phyloP scores from a whole-genome alignment of 2,113 vertebrate species.

The Neotoma lepida region DNA sequence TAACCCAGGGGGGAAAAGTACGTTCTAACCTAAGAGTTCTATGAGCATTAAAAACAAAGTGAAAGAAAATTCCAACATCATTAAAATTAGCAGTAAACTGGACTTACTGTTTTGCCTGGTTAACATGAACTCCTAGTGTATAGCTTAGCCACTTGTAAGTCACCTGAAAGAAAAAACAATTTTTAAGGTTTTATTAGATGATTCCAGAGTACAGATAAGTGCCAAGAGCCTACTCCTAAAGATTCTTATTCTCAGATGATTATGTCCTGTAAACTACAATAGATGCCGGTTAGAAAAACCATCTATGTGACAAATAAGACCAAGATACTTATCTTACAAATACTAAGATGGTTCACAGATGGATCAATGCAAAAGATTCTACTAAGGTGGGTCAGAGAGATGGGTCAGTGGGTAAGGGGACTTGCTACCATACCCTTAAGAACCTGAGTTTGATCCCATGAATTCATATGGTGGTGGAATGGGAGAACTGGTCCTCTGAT shows the following conservation, averaged over 20 bases:
- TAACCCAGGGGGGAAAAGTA: not conserved
- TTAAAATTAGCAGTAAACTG: constrained; percentile 51
- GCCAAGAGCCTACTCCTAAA: not conserved
- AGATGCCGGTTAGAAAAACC: constrained; percentile 24
- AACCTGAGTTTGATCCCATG: not conserved
- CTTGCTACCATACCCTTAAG: not conserved
- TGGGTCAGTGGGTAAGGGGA: not conserved
- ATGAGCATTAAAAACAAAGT: constrained; percentile 33
- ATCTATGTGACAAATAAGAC: not conserved
- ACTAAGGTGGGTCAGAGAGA: not conserved
- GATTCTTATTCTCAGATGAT: not conserved
- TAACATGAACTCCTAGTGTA: constrained; percentile 96
- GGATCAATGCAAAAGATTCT: not conserved
- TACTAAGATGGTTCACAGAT: not conserved
- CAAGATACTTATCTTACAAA: constrained; percentile 43
- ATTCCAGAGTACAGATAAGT: not conserved
- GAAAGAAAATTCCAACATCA: constrained; percentile 44
- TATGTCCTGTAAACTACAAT: not conserved
- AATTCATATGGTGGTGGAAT: not conserved
- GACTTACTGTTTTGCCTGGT: constrained; percentile 95
- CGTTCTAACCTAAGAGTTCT: constrained; percentile 21
- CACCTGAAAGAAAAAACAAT: constrained; percentile 86
- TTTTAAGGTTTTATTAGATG: constrained; percentile 56
- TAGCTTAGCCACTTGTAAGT: constrained; percentile 98
- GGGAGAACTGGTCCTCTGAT: not conserved